Evolutionary conservation across 2,888 invertebrate genomes (phyloP).

Genomic region (Formica aserva): DNA sequence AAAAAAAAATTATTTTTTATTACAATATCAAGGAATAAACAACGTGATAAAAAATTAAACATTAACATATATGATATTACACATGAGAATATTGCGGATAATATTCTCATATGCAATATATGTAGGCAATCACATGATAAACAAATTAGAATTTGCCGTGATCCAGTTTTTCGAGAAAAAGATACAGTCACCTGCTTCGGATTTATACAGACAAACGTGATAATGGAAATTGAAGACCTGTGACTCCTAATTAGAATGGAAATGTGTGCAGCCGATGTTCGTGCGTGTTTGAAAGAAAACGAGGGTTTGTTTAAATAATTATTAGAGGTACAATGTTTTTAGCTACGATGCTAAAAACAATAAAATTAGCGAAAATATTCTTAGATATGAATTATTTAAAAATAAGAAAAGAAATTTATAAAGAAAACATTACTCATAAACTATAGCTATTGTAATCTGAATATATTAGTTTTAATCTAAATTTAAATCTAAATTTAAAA

Average conservation of each 20-base stretch:
- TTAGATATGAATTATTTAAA: conserved; percentile 18
- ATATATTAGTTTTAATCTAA: not conserved
- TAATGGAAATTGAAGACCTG: conserved; percentile 13
- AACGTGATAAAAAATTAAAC: not conserved
- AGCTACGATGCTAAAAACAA: not conserved
- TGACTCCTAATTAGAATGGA: conserved; percentile 29
- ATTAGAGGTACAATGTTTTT: not conserved
- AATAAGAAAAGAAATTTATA: conserved; percentile 7
- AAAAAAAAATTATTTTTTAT: conserved; percentile 2
- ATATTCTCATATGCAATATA: not conserved
- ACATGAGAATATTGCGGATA: not conserved
- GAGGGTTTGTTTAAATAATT: not conserved
- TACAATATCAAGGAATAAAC: not conserved
- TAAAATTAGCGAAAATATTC: not conserved
- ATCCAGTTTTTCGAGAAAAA: not conserved
- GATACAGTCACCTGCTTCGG: not conserved
- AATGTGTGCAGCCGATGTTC: not conserved
- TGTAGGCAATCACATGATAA: not conserved
- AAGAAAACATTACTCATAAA: not conserved
- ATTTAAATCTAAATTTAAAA: not conserved
- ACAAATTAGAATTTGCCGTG: not conserved
- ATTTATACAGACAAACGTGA: not conserved
- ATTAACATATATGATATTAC: not conserved
- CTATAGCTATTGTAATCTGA: not conserved
- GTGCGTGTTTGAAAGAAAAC: not conserved